phyloP scores from a whole-genome alignment of 2,113 vertebrate species.

The Amphilophus citrinellus region DNA sequence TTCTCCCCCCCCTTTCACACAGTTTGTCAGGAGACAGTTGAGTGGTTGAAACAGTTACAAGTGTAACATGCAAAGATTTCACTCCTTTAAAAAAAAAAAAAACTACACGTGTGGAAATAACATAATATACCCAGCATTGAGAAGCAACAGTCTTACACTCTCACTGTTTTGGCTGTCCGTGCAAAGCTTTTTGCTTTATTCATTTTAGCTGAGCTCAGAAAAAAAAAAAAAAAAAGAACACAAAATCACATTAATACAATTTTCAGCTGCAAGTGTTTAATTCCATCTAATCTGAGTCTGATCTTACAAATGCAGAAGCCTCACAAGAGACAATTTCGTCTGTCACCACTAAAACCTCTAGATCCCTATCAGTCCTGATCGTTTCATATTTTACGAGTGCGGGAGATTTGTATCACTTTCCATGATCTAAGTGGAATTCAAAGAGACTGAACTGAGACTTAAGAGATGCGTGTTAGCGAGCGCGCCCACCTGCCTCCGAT shows the following conservation, averaged over 20 bases:
- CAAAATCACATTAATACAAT: slow-evolving; percentile 58
- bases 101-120: not conserved
- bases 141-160: not conserved
- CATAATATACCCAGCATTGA: not conserved
- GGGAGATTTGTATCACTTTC: slow-evolving; percentile 75
- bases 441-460: slow-evolving; percentile 69
- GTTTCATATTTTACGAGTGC: slow-evolving; percentile 71
- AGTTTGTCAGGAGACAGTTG: slow-evolving; percentile 13
- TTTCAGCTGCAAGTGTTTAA: slow-evolving; percentile 56
- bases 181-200: slow-evolving; percentile 31
- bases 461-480: slow-evolving; percentile 57
- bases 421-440: slow-evolving; percentile 72
- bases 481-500: slow-evolving; percentile 69
- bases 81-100: slow-evolving; percentile 7
- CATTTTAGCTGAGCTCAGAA: slow-evolving; percentile 20
- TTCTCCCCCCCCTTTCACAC: not conserved
- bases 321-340: slow-evolving; percentile 70
- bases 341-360: slow-evolving; percentile 73
- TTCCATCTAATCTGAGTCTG: slow-evolving; percentile 65
- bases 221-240: slow-evolving; percentile 20
- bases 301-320: slow-evolving; percentile 70
- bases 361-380: slow-evolving; percentile 75
- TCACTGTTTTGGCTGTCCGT: slow-evolving; percentile 24
- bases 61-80: not conserved
- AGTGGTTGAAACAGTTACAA: slow-evolving; percentile 27